Evolutionary conservation across 2,797 vertebrate genomes (phyloP).

Genomic region (Craterocephalus amniculus): DNA sequence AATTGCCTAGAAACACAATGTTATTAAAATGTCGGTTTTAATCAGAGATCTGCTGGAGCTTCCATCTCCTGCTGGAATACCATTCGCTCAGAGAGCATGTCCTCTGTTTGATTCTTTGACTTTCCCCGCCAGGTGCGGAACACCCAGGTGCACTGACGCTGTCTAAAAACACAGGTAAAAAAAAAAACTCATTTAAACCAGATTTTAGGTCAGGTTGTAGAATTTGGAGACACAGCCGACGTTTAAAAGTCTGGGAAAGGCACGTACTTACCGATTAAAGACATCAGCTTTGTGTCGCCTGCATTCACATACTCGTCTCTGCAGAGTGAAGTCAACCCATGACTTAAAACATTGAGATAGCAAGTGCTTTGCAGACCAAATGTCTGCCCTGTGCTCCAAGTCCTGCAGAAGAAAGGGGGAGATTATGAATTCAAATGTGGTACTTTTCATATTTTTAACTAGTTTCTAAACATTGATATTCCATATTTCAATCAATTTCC

Average conservation of each 20-base stretch:
- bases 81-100: slow-evolving; percentile 79
- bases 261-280: slow-evolving; percentile 64
- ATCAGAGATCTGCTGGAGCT: not conserved
- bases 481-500: not conserved
- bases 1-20: slow-evolving; percentile 80
- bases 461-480: not conserved
- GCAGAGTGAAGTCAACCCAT: slow-evolving; percentile 73
- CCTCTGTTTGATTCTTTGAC: slow-evolving; percentile 74
- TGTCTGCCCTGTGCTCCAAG: slow-evolving; percentile 66
- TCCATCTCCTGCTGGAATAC: slow-evolving; percentile 69
- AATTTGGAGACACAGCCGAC: not conserved
- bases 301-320: slow-evolving; percentile 50
- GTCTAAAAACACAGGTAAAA: slow-evolving; percentile 56
- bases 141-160: slow-evolving; percentile 67
- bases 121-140: slow-evolving; percentile 86
- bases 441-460: not conserved
- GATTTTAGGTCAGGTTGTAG: not conserved
- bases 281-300: slow-evolving; percentile 63
- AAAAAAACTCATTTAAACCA: slow-evolving; percentile 1
- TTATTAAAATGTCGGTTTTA: not conserved
- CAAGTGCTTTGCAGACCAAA: slow-evolving; percentile 63
- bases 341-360: slow-evolving; percentile 71
- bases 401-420: slow-evolving; percentile 55
- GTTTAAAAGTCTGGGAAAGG: not conserved
- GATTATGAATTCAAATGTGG: not conserved